phyloP scores from a whole-genome alignment of 2,888 invertebrate genomes.

The Drosophila subquinaria region DNA sequence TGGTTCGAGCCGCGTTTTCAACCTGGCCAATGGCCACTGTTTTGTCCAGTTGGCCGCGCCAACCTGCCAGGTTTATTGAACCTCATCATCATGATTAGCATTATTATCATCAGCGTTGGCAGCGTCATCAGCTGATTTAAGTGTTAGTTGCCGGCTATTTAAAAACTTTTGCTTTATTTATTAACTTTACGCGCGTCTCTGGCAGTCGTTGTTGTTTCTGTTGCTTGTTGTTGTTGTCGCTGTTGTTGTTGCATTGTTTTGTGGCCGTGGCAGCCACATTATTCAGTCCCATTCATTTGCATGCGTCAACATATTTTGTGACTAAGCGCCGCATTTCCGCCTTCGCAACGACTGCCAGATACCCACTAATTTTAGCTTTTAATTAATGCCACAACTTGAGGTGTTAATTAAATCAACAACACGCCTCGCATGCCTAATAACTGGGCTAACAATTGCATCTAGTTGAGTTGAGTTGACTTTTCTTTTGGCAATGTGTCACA shows the following conservation, averaged over 20 bases:
- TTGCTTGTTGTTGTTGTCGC: not conserved
- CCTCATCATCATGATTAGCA: slow-evolving; percentile 46
- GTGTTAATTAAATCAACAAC: slow-evolving; percentile 64
- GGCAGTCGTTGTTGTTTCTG: slow-evolving; percentile 1
- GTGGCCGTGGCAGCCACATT: slow-evolving; percentile 50
- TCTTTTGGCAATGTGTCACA: slow-evolving; percentile 54
- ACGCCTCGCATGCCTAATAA: slow-evolving; percentile 62
- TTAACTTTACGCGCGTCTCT: slow-evolving; percentile 51
- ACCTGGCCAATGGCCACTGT: slow-evolving; percentile 59
- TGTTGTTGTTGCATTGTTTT: slow-evolving; percentile 41
- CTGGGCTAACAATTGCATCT: slow-evolving; percentile 58
- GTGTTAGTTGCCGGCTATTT: slow-evolving; percentile 64
- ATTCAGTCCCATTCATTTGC: slow-evolving; percentile 60
- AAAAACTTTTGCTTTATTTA: slow-evolving; percentile 63
- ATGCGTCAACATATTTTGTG: slow-evolving; percentile 71
- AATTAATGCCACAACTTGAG: slow-evolving; percentile 55
- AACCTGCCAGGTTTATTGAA: slow-evolving; percentile 70
- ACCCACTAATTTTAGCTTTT: slow-evolving; percentile 43
- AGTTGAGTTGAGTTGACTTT: not conserved
- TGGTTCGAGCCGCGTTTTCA: slow-evolving; percentile 54
- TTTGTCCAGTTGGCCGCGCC: slow-evolving; percentile 71
- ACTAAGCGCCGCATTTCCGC: slow-evolving; percentile 71
- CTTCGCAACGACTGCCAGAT: slow-evolving; percentile 52
- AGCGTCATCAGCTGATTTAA: slow-evolving; percentile 60
- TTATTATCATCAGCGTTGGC: slow-evolving; percentile 25